These are phyloP conservation scores for Philopotamus ludificatus DNA, from an alignment of 1,140 invertebrate species.

Conservation along the genomic window DNA sequence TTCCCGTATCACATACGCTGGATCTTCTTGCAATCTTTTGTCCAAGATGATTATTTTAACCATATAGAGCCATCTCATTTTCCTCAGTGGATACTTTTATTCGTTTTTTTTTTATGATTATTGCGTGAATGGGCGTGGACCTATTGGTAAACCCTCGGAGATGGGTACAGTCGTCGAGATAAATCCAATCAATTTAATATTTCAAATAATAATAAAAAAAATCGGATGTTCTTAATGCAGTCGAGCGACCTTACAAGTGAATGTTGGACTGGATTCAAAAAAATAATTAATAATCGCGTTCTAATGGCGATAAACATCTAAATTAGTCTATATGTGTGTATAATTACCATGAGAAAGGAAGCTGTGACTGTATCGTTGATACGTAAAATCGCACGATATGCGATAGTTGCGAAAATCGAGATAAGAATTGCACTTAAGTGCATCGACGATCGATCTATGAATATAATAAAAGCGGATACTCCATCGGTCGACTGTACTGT, in stretches of 20 bases:
- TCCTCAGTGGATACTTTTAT: neutral
- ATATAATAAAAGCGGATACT: too few species aligned
- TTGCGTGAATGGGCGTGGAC: conserved; percentile 20
- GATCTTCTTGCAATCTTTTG: neutral
- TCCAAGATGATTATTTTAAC: conserved; percentile 11
- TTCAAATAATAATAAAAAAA: neutral
- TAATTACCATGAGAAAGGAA: neutral
- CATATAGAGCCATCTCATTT: conserved; percentile 8
- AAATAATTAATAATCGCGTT: neutral
- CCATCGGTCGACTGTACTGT: conserved; percentile 2
- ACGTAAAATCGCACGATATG: neutral
- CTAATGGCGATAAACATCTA: neutral
- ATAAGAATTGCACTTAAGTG: too few species aligned
- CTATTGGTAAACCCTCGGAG: conserved; percentile 5
- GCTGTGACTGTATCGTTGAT: neutral
- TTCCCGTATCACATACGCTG: conserved; percentile 9
- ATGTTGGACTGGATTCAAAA: neutral
- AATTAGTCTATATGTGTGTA: neutral
- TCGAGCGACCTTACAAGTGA: neutral
- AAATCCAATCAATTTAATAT: conserved; percentile 1
- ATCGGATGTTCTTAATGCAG: neutral
- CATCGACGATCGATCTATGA: too few species aligned
- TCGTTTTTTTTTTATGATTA: conserved; percentile 13
- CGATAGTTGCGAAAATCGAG: neutral
- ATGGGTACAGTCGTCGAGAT: conserved; percentile 5